Conservation (phyloP, 2,797 vertebrate species). For the Chelon labrosus region DNA sequence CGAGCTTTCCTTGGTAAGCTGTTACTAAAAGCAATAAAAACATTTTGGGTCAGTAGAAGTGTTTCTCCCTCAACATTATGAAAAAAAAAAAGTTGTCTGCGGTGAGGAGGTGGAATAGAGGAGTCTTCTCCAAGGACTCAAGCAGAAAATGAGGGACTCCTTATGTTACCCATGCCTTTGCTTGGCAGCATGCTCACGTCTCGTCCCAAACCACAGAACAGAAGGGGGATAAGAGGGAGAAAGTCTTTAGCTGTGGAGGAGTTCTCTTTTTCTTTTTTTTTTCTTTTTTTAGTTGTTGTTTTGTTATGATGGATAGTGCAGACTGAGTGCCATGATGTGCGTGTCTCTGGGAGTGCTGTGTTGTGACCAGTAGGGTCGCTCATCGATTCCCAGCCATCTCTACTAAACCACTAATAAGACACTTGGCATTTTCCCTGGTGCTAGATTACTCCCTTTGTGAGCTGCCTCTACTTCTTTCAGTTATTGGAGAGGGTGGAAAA, state of each 20-base stretch:
- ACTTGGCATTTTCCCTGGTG: slow-evolving; percentile 82
- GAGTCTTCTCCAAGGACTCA: slow-evolving; percentile 53
- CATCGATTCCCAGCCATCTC: slow-evolving; percentile 78
- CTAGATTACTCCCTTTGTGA: slow-evolving; percentile 73
- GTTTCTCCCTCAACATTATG: slow-evolving; percentile 31
- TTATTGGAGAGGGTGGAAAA: slow-evolving; percentile 50
- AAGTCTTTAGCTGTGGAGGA: slow-evolving; percentile 59
- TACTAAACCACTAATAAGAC: slow-evolving; percentile 83
- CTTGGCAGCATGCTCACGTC: slow-evolving; percentile 67
- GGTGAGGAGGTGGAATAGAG: slow-evolving; percentile 36
- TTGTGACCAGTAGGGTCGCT: slow-evolving; percentile 77
- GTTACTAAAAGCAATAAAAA: slow-evolving; percentile 12
- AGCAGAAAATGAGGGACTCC: slow-evolving; percentile 61
- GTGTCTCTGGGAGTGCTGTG: slow-evolving; percentile 70
- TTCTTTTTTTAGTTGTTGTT: slow-evolving; percentile 21
- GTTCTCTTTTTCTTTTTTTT: slow-evolving; percentile 49
- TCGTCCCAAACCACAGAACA: slow-evolving; percentile 72
- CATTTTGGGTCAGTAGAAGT: slow-evolving; percentile 27
- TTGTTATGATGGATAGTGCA: slow-evolving; percentile 78
- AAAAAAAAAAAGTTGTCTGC: slow-evolving; percentile 25
- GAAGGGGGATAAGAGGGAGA: slow-evolving; percentile 65
- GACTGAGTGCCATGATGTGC: slow-evolving; percentile 69
- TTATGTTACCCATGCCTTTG: slow-evolving; percentile 60
- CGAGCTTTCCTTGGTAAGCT: slow-evolving; percentile 29
- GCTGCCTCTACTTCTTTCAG: slow-evolving; percentile 50